Base-by-base conservation (phyloP, 2,888 invertebrate genomes). In the Ligdia adustata region DNA sequence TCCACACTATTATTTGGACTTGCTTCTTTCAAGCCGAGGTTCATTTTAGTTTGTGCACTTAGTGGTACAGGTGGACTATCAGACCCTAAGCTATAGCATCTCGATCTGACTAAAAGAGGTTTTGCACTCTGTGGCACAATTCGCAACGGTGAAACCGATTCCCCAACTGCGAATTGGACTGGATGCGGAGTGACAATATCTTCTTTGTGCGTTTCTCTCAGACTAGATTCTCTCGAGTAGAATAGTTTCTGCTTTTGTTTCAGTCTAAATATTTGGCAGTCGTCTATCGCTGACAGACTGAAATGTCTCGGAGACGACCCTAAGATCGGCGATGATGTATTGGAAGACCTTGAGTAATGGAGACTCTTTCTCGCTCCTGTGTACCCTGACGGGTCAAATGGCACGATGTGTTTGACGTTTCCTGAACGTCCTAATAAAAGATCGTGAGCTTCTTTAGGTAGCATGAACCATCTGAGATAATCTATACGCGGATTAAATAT, bases 401-500 rank as follows among this genome's bases (percentile, higher is more conserved):
- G 95, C 57, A 95, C 94, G 57, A 92, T 92, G 47, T 95, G 94
- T 80, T 95, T 95, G 4, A 95, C 95, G 67, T 94, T 95, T 43
- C 92, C 94, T 26, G 94, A 94, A 64, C 93, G 92, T 11, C 95
- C 95, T 1, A 95, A 86, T 1, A 95, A 81, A 20, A 95, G 90
- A 58, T 94, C 93, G 67, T 95, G 94, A 0, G 97, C 97, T 87
- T 98, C 97, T 70, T 95, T 94, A 0, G 97, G 97, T 38, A 97
- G 79, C 92, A 97, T 94, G 81, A 97, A 98, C 97, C 97, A 98
- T 52, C 97, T 91, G 7, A 97, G 84, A 40, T 92, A 91, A 57
- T 94, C 93, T 28, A 94, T 92, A 31, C 93, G 90, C 7, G 91
- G 89, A 63, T 94, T 94, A 69, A 97, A 96, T 57, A 92, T 90